Conservation (phyloP, 2,888 invertebrate genomes). For the Lottia scabra region DNA sequence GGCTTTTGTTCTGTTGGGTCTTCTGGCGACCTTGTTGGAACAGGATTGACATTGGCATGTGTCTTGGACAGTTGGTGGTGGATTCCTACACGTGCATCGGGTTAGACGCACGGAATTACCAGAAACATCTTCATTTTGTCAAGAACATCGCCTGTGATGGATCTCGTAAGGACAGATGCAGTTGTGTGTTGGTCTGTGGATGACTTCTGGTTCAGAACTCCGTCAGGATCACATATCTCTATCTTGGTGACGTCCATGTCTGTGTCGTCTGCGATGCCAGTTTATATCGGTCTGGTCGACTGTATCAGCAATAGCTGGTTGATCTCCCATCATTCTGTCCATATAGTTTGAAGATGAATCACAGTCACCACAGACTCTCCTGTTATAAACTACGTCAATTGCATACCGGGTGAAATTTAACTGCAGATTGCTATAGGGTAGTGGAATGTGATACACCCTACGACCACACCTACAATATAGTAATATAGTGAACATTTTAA, state of each 20-base stretch:
- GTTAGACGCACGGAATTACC: background rate
- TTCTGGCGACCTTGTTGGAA: background rate
- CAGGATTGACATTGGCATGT: constrained; percentile 29
- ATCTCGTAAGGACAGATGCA: constrained; percentile 23
- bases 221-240: background rate
- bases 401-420: constrained; percentile 33
- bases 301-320: constrained; percentile 6
- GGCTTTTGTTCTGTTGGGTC: constrained; percentile 4
- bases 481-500: background rate
- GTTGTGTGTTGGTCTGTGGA: constrained; percentile 22
- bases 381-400: constrained; percentile 31
- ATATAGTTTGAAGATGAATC: background rate
- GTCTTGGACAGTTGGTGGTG: constrained; percentile 15
- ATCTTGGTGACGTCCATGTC: constrained; percentile 5
- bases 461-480: constrained; percentile 56
- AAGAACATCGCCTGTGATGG: too few species aligned
- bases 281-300: background rate
- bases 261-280: constrained; percentile 10
- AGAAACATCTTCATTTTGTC: constrained; percentile 20
- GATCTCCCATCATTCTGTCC: constrained; percentile 29
- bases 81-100: constrained; percentile 23
- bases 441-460: constrained; percentile 51
- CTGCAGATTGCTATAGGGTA: constrained; percentile 44
- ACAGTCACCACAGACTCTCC: constrained; percentile 38
- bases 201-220: constrained; percentile 17